Evolutionary conservation across 2,888 invertebrate species (phyloP).

Genomic region (Adelphocoris suturalis): DNA sequence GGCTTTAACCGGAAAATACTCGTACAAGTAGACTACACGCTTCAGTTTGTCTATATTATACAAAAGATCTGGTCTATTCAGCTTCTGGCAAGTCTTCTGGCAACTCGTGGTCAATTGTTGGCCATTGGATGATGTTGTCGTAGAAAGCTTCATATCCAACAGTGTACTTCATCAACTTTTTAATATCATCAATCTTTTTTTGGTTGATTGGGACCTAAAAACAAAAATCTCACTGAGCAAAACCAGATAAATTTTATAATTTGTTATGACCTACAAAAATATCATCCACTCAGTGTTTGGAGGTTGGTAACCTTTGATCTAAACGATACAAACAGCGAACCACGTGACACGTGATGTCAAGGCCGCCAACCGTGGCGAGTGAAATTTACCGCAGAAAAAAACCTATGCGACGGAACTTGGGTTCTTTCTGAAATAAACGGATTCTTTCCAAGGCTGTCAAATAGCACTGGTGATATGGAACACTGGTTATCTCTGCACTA

Average conservation of each 20-base stretch:
- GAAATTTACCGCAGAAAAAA: conserved; percentile 71
- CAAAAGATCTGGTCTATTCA: too few species aligned
- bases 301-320: too few species aligned
- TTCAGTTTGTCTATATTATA: too few species aligned
- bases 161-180: conserved; percentile 67
- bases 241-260: not conserved
- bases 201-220: conserved; percentile 69
- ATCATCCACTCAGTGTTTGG: too few species aligned
- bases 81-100: too few species aligned
- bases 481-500: conserved; percentile 68
- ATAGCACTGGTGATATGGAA: conserved; percentile 63
- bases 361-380: conserved; percentile 31
- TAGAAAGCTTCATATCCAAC: conserved; percentile 71
- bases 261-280: conserved; percentile 8
- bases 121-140: conserved; percentile 67
- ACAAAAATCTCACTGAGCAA: conserved; percentile 1
- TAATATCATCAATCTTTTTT: conserved; percentile 69
- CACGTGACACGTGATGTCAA: not conserved
- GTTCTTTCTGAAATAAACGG: too few species aligned
- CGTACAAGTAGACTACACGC: too few species aligned
- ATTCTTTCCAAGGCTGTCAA: conserved; percentile 66
- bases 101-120: conserved; percentile 67
- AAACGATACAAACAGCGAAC: too few species aligned
- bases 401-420: conserved; percentile 65
- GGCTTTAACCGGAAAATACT: too few species aligned